Base-by-base conservation (phyloP, 2,113 vertebrate species). In the Phalacrocorax brasilianus region DNA sequence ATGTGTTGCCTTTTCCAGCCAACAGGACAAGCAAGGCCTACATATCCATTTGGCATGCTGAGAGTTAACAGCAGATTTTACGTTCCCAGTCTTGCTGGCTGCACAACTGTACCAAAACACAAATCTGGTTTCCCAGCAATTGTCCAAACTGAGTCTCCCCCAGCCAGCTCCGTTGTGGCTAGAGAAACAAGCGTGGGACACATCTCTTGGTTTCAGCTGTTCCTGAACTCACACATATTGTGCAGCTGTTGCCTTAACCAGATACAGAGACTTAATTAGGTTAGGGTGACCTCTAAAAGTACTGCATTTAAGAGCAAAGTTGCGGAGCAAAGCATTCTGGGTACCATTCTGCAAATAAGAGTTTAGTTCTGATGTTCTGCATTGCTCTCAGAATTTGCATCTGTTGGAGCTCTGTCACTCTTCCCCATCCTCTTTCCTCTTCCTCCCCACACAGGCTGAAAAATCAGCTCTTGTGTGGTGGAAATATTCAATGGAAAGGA, bases 161-260 rank as follows among this genome's bases (percentile, higher is more conserved):
- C 40, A 12, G 73, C 61, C 95, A 47, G 52, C 86, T 86, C 77
- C 88, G 24, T 63, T 63, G 63, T 1, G 44, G 23, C 71, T 72
- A 61, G 76, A 95, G 67, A 90, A 93, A 8, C 23, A 81, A 68
- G 89, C 56, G 66, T 63, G 55, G 61, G 32, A 75, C 74, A 50
- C 8, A 4, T 70, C 55, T 76, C 33, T 53, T 83, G 70, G 53
- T 84, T 73, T 91, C 52, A 76, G 70, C n/a, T 3, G 0, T 65
- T 61, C 70, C 47, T 40, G 11, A 76, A 70, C 44, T 92, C 4
- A 3, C 61, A 14, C 3, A n/a, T 75, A 73, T 26, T 73, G 68
- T 80, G 81, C 85, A 96, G 75, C 88, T 96, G 84, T 97, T 97
- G 83, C 50, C 91, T 89, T 92, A 94, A 86, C 85, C 45, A 74